Evolutionary conservation across 92 coral and sea anemone genomes (phyloP), one percentile per base, ranked within the genome.

Genomic region (Actinernus sp.): DNA sequence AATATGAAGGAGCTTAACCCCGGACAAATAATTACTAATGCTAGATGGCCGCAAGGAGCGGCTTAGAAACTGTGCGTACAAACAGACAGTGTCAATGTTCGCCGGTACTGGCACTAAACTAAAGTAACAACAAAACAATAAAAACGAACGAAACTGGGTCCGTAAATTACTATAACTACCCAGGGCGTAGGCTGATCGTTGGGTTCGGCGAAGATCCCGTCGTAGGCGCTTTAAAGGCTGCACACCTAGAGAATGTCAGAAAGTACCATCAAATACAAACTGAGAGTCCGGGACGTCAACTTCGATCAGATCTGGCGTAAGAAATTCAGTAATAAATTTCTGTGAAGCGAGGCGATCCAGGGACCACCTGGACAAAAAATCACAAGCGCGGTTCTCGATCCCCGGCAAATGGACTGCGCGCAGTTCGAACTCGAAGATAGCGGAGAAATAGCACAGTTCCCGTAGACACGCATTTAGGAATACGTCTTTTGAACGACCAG

Each of bases 341-440:
- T 4, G 21, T 7, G 54, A n/a, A n/a, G 49, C 30, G 2, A 34
- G 29, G 37, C 21, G 54, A 14, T 37, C 41, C 7, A 36, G 7
- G 14, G 41, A 58, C 51, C 65, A 58, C 6, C 65, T 43, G 14
- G 47, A 49, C 26, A 65, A 53, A 33, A 65, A 46, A 23, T 65
- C 73, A 13, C 38, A 34, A 0, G 18, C 31, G 22, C 36, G 41
- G 25, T 64, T 64, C 10, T 28, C n/a, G 28, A 49, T 19, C 21
- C 73, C 73, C 13, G 59, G 61, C 43, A 29, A 12, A 23, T 49
- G 77, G 16, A 31, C 48, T 17, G n/a, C n/a, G n/a, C n/a, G n/a
- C n/a, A n/a, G n/a, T n/a, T n/a, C n/a, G n/a, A n/a, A n/a, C n/a
- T n/a, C n/a, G n/a, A n/a, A n/a, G n/a, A n/a, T n/a, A n/a, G n/a